These are phyloP conservation scores for Leuciscus idus DNA, from an alignment of 2,113 vertebrate genomes.

Conservation along the genomic window DNA sequence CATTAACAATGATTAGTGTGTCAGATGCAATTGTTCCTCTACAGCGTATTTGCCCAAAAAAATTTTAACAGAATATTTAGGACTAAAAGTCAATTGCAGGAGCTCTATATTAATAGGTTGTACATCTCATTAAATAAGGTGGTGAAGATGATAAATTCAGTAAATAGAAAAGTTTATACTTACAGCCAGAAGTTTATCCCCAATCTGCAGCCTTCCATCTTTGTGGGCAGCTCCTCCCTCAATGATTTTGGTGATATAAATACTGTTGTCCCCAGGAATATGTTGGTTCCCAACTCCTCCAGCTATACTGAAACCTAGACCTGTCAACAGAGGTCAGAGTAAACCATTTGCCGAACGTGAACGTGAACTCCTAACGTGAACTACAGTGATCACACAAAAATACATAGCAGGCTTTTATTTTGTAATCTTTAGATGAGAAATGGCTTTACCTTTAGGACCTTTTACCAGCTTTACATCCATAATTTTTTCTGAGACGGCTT, in stretches of 20 bases:
- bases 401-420: neutral
- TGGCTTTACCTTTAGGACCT: slow-evolving; percentile 90
- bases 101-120: neutral
- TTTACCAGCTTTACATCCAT: slow-evolving; percentile 97
- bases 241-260: slow-evolving; percentile 98
- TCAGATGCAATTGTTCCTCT: neutral
- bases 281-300: slow-evolving; percentile 98
- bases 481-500: slow-evolving; percentile 88
- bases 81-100: neutral
- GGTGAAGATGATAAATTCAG: neutral
- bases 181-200: slow-evolving; percentile 96
- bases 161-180: slow-evolving; percentile 59
- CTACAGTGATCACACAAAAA: neutral
- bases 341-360: neutral
- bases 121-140: neutral
- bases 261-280: slow-evolving; percentile 97
- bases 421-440: neutral
- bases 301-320: slow-evolving; percentile 98
- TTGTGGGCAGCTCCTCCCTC: slow-evolving; percentile 97
- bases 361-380: neutral
- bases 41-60: neutral
- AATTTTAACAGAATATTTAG: neutral
- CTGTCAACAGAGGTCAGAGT: slow-evolving; percentile 66
- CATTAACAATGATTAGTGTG: neutral
- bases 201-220: slow-evolving; percentile 95